Conservation (phyloP, 30 jellyfish, hydroid and myxozoan genomes). For the Calvadosia cruxmelitensis region DNA sequence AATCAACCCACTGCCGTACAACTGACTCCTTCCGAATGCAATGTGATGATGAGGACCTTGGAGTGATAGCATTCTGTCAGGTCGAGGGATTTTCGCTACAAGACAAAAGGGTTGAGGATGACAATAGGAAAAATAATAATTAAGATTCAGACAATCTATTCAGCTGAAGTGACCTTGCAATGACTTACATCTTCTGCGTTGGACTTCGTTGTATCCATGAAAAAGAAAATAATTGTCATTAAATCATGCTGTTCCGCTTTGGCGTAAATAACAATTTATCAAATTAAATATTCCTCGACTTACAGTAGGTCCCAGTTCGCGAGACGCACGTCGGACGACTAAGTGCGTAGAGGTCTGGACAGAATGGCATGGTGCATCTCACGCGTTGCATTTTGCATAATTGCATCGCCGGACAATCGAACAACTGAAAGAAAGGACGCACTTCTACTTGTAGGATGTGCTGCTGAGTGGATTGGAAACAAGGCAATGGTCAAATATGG, state of each 20-base stretch:
- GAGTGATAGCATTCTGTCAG: neutral
- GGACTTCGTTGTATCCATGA: neutral
- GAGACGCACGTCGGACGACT: constrained; percentile 66
- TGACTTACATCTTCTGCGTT: neutral
- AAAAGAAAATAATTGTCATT: too few species aligned
- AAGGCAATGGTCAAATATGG: too few species aligned
- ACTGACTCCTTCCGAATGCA: neutral
- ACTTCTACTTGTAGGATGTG: too few species aligned
- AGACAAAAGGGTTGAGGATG: neutral
- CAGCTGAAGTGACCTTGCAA: too few species aligned
- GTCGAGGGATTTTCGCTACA: neutral
- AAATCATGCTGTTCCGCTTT: too few species aligned
- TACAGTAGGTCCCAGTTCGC: constrained; percentile 36
- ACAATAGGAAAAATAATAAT: too few species aligned
- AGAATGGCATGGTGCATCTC: constrained; percentile 62
- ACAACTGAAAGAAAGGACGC: too few species aligned
- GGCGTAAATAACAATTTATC: too few species aligned
- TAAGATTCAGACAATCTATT: too few species aligned
- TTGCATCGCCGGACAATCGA: constrained; percentile 53
- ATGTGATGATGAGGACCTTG: neutral
- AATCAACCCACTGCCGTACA: neutral
- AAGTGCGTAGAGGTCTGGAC: constrained; percentile 67
- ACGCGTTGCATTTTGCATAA: constrained; percentile 63
- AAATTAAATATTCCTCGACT: too few species aligned
- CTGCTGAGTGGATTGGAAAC: too few species aligned